These are phyloP conservation scores for Syngnathus rostellatus DNA, from an alignment of 2,797 vertebrate genomes.

Conservation along the genomic window DNA sequence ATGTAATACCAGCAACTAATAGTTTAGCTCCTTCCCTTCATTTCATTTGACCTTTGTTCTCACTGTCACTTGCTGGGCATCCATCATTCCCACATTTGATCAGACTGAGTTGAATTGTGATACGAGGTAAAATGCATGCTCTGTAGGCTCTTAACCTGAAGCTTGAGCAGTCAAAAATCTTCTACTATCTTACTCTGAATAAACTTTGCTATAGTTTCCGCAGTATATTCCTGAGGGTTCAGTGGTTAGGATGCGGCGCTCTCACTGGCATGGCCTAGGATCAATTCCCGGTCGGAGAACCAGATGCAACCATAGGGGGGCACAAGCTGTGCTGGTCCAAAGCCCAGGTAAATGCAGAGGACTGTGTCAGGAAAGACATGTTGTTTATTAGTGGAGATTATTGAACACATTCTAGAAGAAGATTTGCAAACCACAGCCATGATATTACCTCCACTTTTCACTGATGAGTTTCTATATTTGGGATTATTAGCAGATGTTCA, in stretches of 20 bases:
- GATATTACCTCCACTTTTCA: not conserved
- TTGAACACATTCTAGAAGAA: not conserved
- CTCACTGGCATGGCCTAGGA: no score
- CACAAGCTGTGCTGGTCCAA: no score
- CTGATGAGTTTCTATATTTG: not conserved
- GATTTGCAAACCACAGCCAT: not conserved
- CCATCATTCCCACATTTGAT: constrained; percentile 12
- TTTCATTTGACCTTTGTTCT: constrained; percentile 10
- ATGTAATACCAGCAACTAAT: constrained; percentile 66
- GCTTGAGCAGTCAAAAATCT: not conserved
- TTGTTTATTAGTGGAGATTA: not conserved
- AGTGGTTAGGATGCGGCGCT: no score
- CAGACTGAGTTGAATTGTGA: not conserved
- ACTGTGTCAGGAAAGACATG: no score
- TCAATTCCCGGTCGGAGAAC: no score
- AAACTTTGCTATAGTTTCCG: no score
- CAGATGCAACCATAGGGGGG: no score
- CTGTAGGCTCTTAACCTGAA: no score
- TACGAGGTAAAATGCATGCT: not conserved
- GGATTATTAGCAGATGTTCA: not conserved
- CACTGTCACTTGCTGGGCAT: constrained; percentile 19
- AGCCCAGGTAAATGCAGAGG: no score
- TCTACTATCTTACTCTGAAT: no score
- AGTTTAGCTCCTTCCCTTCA: constrained; percentile 52
- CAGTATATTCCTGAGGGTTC: no score